Evolutionary conservation across 2,113 vertebrate genomes (phyloP).

Genomic region (Megalops atlanticus): DNA sequence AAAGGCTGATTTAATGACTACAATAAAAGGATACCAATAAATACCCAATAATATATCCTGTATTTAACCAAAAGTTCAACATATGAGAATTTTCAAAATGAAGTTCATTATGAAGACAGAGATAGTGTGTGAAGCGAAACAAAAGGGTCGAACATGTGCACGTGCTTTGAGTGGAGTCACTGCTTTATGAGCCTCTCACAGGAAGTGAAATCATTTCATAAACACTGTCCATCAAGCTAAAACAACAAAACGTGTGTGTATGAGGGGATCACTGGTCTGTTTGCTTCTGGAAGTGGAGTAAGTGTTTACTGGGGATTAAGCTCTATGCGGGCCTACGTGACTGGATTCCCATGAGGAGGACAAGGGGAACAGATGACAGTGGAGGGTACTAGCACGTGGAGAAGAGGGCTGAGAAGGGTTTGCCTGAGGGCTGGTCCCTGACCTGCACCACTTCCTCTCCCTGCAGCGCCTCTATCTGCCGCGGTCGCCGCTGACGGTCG

Average conservation of each 20-base stretch:
- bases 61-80: too few species aligned
- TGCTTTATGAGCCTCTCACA: neutral
- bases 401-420: neutral
- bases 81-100: too few species aligned
- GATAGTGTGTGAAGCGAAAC: too few species aligned
- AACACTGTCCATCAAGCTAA: neutral
- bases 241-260: too few species aligned
- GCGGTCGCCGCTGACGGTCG: slow-evolving; percentile 76
- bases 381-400: neutral
- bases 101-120: too few species aligned
- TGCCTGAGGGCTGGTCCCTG: neutral
- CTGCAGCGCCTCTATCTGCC: slow-evolving; percentile 76
- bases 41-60: too few species aligned
- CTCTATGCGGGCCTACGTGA: neutral
- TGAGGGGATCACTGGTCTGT: too few species aligned
- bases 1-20: neutral
- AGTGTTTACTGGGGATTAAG: neutral
- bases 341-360: neutral
- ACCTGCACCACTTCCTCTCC: slow-evolving; percentile 78
- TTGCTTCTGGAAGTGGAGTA: neutral
- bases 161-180: neutral
- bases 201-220: neutral
- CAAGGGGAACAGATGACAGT: neutral
- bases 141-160: too few species aligned
- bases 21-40: too few species aligned